Evolutionary conservation across 2,797 vertebrate species (phyloP).

Genomic region (Macroramphosus scolopax): DNA sequence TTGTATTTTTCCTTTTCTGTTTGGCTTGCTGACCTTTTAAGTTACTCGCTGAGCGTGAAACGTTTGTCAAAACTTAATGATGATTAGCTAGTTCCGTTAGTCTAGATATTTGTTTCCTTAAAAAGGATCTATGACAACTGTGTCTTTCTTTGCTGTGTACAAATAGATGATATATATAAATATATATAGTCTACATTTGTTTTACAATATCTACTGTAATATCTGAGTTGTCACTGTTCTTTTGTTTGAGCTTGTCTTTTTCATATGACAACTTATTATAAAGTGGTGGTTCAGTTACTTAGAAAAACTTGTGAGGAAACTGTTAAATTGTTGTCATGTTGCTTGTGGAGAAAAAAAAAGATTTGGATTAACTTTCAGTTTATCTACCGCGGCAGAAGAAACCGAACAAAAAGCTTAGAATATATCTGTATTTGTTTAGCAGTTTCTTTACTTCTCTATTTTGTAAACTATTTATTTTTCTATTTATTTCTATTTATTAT

Average conservation of each 20-base stretch:
- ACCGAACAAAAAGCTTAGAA: constrained; percentile 83
- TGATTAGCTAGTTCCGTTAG: constrained; percentile 99
- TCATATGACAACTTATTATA: constrained; percentile 98
- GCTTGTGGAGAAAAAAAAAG: constrained; percentile 91
- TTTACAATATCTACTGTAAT: constrained; percentile 95
- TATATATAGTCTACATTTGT: constrained; percentile 99
- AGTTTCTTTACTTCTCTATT: constrained; percentile 78
- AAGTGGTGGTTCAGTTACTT: constrained; percentile 99
- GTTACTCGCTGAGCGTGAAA: constrained; percentile 98
- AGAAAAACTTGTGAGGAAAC: constrained; percentile 99
- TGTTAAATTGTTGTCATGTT: constrained; percentile 99
- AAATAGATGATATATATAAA: constrained; percentile 98
- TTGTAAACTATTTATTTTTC: constrained; percentile 88
- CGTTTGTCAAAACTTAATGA: constrained; percentile 99
- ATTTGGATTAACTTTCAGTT: constrained; percentile 87
- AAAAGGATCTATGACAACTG: constrained; percentile 98
- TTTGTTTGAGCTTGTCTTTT: constrained; percentile 99
- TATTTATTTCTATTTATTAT: constrained; percentile 85
- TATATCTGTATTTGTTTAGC: constrained; percentile 79
- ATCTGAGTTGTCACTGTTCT: constrained; percentile 99
- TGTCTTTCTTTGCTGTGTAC: constrained; percentile 99
- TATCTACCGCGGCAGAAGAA: constrained; percentile 97
- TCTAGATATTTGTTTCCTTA: constrained; percentile 99
- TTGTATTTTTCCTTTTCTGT: constrained; percentile 58
- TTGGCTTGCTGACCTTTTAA: constrained; percentile 84